phyloP scores from a whole-genome alignment of 2,888 invertebrate species.

The Chrysolina haemoptera region DNA sequence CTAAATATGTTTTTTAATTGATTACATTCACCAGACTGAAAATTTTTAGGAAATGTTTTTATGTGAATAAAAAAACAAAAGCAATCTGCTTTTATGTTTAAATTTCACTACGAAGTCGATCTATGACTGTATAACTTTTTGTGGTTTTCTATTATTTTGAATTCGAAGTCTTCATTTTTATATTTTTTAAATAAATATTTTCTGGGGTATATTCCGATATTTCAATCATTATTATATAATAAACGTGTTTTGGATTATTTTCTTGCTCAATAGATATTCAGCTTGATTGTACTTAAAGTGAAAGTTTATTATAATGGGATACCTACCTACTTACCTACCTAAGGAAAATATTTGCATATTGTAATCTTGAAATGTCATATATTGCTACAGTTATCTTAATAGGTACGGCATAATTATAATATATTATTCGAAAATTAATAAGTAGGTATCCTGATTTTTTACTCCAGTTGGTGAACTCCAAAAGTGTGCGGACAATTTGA shows the following conservation, averaged over 20 bases:
- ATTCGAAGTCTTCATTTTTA: background rate
- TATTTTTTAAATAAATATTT: background rate
- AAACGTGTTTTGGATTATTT: constrained; percentile 36
- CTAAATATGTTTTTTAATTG: constrained; percentile 13
- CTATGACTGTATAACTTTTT: too few species aligned
- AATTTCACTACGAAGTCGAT: too few species aligned
- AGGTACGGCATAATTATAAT: background rate
- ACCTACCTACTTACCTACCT: constrained; percentile 14
- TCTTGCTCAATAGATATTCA: constrained; percentile 28
- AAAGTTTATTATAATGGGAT: constrained; percentile 36
- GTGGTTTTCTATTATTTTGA: too few species aligned
- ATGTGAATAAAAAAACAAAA: background rate
- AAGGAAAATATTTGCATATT: constrained; percentile 27
- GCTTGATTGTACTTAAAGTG: constrained; percentile 32
- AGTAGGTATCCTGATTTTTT: background rate
- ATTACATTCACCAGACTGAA: background rate
- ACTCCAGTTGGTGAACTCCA: background rate
- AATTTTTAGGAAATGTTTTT: background rate
- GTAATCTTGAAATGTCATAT: constrained; percentile 11
- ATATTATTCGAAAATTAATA: background rate
- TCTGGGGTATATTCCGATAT: background rate
- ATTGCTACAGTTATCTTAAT: background rate
- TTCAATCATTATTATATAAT: constrained; percentile 38
- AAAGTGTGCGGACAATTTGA: too few species aligned
- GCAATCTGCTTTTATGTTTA: too few species aligned